Evolutionary conservation across 2,797 vertebrate species (phyloP), one percentile per base, ranked within the genome.

Genomic region (Varecia variegata): DNA sequence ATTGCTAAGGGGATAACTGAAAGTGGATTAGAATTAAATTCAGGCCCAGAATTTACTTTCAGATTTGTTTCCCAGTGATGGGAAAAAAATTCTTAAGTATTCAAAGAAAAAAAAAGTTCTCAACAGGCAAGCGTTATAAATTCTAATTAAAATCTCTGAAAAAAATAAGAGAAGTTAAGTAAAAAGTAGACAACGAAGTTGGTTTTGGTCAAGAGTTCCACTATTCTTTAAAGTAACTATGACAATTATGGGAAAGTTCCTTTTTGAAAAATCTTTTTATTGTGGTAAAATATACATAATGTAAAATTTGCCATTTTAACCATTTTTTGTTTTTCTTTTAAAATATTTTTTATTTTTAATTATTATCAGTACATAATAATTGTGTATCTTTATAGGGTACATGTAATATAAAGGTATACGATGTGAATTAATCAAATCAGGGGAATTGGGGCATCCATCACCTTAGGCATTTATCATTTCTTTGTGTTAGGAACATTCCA

Each of bases 21-120:
- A 93, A 71, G 70, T 20, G 20, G 50, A 71, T 88, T 90, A 80
- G 77, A 90, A 84, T 86, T 68, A 54, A 93, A 60, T 52, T 71
- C 54, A 62, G n/a, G 20, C 86, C 32, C 56, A 94, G 47, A 71
- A 84, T 83, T 88, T 83, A 80, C 35, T 83, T 73, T 82, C 27
- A 62, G 5, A 56, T 87, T 93, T 76, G 30, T 71, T 84, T 84
- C 50, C 77, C 74, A 74, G 45, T 82, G 76, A 45, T 4, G 77
- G 9, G 18, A 56, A 83, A 56, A 92, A 81, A 84, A 62, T 15
- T 54, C 20, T 65, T 65, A 94, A 77, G 43, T n/a, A 47, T 73
- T 96, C 54, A 60, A 95, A 82, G 70, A 27, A 12, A 45, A 52
- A 47, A 30, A 47, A 50, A 18, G 8, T 73, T 47, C 65, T n/a